Evolutionary conservation across 2,888 invertebrate genomes (phyloP).

Genomic region (Operophtera brumata): DNA sequence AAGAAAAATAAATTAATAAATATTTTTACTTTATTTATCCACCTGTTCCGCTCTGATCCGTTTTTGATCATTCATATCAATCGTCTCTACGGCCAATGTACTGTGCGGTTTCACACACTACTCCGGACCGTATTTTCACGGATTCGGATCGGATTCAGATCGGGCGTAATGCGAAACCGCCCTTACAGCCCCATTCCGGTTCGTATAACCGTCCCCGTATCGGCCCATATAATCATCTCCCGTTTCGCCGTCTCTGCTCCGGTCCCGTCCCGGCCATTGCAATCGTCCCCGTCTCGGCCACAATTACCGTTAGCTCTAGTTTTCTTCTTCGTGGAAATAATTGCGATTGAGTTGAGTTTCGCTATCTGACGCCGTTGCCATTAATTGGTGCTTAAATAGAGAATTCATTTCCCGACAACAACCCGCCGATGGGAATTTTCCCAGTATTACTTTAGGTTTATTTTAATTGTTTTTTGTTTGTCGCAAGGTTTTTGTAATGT

Average conservation of each 20-base stretch:
- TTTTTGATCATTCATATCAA: too few species aligned
- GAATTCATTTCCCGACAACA: conserved; percentile 52
- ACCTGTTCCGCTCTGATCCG: too few species aligned
- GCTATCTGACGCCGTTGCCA: conserved; percentile 58
- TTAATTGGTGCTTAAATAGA: conserved; percentile 71
- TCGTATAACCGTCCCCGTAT: too few species aligned
- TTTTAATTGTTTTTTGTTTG: conserved; percentile 28
- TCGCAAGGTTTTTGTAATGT: conserved; percentile 4
- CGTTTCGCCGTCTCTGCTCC: neutral
- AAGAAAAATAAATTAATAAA: too few species aligned
- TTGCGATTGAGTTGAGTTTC: conserved; percentile 70
- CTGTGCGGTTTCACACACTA: too few species aligned
- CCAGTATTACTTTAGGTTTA: conserved; percentile 28
- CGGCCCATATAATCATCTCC: too few species aligned
- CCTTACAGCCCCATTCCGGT: too few species aligned
- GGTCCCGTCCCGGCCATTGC: conserved; percentile 13
- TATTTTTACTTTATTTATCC: neutral
- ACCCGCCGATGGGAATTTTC: conserved; percentile 28
- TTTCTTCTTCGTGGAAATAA: conserved; percentile 70
- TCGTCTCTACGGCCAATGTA: too few species aligned
- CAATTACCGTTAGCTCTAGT: conserved; percentile 65
- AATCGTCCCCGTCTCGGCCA: conserved; percentile 39
- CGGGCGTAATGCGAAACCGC: too few species aligned
- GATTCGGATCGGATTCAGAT: too few species aligned
- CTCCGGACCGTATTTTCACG: too few species aligned